These are phyloP conservation scores for Clarias macrocephalus DNA, from an alignment of 2,113 vertebrate species.

Conservation along the genomic window DNA sequence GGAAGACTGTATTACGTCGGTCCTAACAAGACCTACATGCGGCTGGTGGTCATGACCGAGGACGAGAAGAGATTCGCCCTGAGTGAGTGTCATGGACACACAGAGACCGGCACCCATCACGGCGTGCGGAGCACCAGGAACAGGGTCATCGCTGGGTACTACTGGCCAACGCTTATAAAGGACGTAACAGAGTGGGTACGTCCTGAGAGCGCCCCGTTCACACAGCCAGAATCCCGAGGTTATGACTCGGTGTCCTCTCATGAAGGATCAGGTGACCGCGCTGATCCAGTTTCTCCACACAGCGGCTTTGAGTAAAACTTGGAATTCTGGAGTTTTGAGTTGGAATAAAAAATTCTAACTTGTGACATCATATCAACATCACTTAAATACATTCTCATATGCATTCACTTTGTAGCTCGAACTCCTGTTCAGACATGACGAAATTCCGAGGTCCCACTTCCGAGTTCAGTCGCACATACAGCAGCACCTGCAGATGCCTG, in stretches of 20 bases:
- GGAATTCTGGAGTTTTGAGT: neutral
- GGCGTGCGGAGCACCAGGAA: constrained; percentile 10
- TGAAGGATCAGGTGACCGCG: neutral
- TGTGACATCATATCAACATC: neutral
- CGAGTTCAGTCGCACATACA: neutral
- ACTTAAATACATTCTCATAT: neutral
- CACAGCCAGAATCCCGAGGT: neutral
- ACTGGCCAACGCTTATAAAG: constrained; percentile 13
- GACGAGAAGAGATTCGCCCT: neutral
- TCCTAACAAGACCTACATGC: constrained; percentile 21
- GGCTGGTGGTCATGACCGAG: constrained; percentile 14
- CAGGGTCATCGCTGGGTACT: neutral
- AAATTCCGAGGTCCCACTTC: neutral
- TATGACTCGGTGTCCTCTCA: neutral
- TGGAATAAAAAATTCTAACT: neutral
- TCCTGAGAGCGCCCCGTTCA: neutral
- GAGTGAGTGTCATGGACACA: constrained; percentile 4
- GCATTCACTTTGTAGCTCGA: neutral
- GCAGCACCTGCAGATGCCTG: neutral
- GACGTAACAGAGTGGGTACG: constrained; percentile 11
- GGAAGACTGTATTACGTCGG: constrained; percentile 1
- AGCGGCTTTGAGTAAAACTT: neutral
- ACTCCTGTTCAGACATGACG: neutral
- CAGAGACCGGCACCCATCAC: neutral
- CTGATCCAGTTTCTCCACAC: neutral